Percentiles rank a stretch among this genome's conserved stretches.
Evolutionary conservation across 2,888 invertebrate genomes (phyloP).

Genomic region (Coenonympha arcania): DNA sequence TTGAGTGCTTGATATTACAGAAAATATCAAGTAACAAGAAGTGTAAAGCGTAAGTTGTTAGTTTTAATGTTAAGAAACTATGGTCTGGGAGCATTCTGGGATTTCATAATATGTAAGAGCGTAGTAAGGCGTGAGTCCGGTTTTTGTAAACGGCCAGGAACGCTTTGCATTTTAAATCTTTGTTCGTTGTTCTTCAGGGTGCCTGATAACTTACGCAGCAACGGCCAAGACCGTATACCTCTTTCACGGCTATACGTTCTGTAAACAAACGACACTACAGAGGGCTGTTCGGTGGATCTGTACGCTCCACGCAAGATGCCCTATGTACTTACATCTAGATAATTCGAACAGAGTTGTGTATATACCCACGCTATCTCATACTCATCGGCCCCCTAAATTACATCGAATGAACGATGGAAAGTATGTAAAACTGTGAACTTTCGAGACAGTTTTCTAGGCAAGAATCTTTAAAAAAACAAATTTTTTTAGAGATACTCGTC

Average conservation of each 20-base stretch:
- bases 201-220: not conserved
- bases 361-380: not conserved
- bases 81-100: too few species aligned
- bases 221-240: not conserved
- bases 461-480: too few species aligned
- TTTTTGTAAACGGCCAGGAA: not conserved
- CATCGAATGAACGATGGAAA: not conserved
- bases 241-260: constrained; percentile 8
- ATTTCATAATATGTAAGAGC: too few species aligned
- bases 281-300: constrained; percentile 5
- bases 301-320: not conserved
- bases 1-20: too few species aligned
- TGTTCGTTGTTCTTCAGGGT: not conserved
- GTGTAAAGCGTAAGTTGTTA: too few species aligned
- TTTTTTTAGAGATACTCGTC: too few species aligned
- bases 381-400: constrained; percentile 1
- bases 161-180: not conserved
- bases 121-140: too few species aligned
- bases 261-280: constrained; percentile 3
- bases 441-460: too few species aligned
- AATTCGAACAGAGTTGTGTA: not conserved
- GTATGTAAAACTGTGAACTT: not conserved
- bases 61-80: too few species aligned
- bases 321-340: constrained; percentile 6
- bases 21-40: too few species aligned